A percentile compares a stretch with the other conserved stretches of the same genome.
phyloP scores from a whole-genome alignment of 2,797 vertebrate genomes.

The Hapalemur alaotrensis region DNA sequence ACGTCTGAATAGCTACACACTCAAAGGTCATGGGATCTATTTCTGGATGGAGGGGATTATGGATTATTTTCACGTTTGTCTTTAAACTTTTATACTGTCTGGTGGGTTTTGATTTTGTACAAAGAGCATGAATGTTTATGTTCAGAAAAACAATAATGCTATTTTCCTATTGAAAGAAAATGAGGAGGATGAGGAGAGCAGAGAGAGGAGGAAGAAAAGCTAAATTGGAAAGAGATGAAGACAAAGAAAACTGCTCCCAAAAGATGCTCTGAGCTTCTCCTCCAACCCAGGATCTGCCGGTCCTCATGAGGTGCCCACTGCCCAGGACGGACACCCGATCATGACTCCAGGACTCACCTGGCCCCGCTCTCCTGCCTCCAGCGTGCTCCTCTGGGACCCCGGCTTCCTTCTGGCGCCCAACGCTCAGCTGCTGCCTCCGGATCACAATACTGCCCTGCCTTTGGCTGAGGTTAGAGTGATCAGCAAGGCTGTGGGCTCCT shows the following conservation, averaged over 20 bases:
- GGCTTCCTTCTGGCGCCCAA: background rate
- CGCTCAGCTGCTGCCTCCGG: background rate
- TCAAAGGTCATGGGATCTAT: background rate
- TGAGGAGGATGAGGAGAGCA: background rate
- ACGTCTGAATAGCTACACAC: background rate
- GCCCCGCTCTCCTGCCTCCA: background rate
- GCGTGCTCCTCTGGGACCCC: background rate
- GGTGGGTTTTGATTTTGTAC: background rate
- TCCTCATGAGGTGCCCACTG: background rate
- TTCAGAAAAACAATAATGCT: conserved; percentile 3
- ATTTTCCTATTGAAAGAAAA: background rate
- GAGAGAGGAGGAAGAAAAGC: background rate
- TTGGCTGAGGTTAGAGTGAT: background rate
- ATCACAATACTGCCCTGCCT: background rate
- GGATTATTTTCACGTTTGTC: conserved; percentile 13
- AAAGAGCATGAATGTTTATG: conserved; percentile 36
- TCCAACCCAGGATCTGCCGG: background rate
- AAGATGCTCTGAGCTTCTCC: background rate
- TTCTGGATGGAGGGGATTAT: background rate
- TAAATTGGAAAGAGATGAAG: background rate
- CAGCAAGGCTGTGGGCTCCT: background rate
- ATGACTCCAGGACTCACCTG: background rate
- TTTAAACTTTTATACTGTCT: conserved; percentile 6
- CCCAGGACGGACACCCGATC: background rate
- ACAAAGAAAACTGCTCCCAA: background rate